A percentile compares a stretch with the other conserved stretches of the same genome.
These are phyloP conservation scores for Eupithecia inturbata DNA, from an alignment of 2,888 invertebrate genomes.

Conservation along the genomic window DNA sequence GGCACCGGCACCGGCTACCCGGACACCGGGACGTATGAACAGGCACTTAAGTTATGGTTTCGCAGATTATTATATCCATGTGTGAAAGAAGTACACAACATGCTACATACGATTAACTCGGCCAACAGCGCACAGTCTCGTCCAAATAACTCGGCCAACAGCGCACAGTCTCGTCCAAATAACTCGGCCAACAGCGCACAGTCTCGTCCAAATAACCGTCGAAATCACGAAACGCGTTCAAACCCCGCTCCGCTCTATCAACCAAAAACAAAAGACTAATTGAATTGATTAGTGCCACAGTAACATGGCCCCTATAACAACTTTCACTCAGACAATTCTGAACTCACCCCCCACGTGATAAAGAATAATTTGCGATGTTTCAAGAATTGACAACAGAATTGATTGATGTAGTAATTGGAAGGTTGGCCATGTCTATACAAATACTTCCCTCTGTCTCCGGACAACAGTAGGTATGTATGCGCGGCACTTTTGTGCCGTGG, in stretches of 20 bases:
- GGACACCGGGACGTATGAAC: no score
- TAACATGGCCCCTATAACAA: slow-evolving; percentile 15
- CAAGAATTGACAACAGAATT: slow-evolving; percentile 37
- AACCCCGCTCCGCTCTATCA: neutral
- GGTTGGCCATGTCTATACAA: slow-evolving; percentile 32
- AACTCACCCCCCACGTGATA: neutral
- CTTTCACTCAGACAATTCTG: neutral
- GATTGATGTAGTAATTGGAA: slow-evolving; percentile 43
- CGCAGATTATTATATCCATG: neutral
- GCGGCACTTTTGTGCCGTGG: slow-evolving; percentile 5
- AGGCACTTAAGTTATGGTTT: no score
- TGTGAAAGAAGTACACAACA: neutral
- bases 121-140: neutral
- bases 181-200: neutral
- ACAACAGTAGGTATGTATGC: slow-evolving; percentile 4
- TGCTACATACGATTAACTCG: neutral
- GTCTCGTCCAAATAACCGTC: neutral
- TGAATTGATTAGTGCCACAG: slow-evolving; percentile 5
- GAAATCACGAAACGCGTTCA: neutral
- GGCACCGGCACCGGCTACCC: no score
- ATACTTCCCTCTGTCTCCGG: slow-evolving; percentile 5
- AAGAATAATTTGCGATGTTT: slow-evolving; percentile 3
- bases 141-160: neutral
- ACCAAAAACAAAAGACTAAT: slow-evolving; percentile 3
- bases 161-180: neutral